phyloP scores from a whole-genome alignment of 1,140 invertebrate genomes.

The Drosophila prosaltans region DNA sequence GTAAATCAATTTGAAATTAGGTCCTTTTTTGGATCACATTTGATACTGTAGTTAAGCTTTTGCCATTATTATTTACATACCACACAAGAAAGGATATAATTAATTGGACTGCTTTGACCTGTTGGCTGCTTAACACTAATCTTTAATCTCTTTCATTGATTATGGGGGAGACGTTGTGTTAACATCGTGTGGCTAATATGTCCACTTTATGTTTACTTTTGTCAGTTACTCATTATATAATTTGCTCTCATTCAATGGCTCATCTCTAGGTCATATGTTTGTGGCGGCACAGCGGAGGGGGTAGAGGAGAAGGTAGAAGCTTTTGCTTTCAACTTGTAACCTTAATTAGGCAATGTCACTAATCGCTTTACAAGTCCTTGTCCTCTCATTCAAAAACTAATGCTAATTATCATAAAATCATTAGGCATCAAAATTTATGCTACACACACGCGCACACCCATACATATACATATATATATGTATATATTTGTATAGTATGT shows the following conservation, averaged over 20 bases:
- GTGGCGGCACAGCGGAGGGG: too few relatives aligned
- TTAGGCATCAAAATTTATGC: conserved; percentile 76
- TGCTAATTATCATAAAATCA: conserved; percentile 79
- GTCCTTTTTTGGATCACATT: too few relatives aligned
- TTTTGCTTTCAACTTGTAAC: conserved; percentile 63
- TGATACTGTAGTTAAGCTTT: too few relatives aligned
- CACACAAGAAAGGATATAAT: too few relatives aligned
- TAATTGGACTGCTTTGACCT: too few relatives aligned
- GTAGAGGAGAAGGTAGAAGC: conserved; percentile 22
- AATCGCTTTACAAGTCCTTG: conserved; percentile 71
- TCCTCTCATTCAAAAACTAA: conserved; percentile 48
- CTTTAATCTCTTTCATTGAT: not conserved
- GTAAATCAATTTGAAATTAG: too few relatives aligned
- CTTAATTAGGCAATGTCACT: conserved; percentile 73
- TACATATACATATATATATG: not conserved
- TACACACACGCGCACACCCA: conserved; percentile 39
- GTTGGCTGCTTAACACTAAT: not conserved
- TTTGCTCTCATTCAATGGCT: not conserved
- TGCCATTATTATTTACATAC: too few relatives aligned
- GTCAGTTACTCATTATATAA: not conserved
- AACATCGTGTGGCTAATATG: not conserved
- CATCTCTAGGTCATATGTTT: not conserved
- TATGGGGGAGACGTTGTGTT: not conserved
- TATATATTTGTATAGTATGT: conserved; percentile 6
- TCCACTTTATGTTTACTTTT: not conserved